phyloP scores from a whole-genome alignment of 1,140 invertebrate species.

The Lerema accius region DNA sequence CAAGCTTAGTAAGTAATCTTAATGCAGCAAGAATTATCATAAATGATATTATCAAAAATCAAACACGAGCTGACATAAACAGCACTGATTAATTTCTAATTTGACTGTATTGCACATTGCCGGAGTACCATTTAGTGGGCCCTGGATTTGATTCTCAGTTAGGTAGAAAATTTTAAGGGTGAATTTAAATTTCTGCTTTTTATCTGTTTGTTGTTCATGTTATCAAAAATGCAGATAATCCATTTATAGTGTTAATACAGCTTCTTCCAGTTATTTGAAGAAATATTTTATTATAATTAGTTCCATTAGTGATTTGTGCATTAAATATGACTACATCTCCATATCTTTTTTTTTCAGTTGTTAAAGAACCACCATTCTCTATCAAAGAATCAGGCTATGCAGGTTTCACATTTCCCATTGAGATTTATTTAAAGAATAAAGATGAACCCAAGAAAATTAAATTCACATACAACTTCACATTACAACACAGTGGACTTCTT shows the following conservation, averaged over 20 bases:
- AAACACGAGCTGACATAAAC: no score
- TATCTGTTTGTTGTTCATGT: no score
- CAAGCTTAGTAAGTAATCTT: no score
- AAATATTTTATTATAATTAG: conserved; percentile 29
- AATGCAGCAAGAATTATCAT: no score
- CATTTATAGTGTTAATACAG: no score
- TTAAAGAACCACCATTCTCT: conserved; percentile 95
- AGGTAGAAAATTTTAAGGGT: no score
- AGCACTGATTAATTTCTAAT: not conserved
- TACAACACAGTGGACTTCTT: conserved; percentile 90
- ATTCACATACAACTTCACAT: conserved; percentile 93
- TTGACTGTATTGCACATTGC: not conserved
- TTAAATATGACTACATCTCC: conserved; percentile 5
- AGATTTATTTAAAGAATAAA: conserved; percentile 95
- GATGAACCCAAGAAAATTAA: conserved; percentile 94
- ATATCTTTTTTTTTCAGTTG: conserved; percentile 83
- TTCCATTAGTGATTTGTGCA: conserved; percentile 20
- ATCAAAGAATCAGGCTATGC: conserved; percentile 97
- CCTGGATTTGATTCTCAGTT: no score
- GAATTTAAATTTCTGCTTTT: no score
- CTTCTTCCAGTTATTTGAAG: no score
- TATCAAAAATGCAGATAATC: no score
- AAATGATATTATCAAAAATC: not conserved
- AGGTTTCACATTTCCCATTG: conserved; percentile 94
- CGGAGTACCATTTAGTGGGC: no score